Evolutionary conservation across 2,113 vertebrate species (phyloP), one percentile per base, ranked within the genome.

Genomic region (Panthera uncia): DNA sequence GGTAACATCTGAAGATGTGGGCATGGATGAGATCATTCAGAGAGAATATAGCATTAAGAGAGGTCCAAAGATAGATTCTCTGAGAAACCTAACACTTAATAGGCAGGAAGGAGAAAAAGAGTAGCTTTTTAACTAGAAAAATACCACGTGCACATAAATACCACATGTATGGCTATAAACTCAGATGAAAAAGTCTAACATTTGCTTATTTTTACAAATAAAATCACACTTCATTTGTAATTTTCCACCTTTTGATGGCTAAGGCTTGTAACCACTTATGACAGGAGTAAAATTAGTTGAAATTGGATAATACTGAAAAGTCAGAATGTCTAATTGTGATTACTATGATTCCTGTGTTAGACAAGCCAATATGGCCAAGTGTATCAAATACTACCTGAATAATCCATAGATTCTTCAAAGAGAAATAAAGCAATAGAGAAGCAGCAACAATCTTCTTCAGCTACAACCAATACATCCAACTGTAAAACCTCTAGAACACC

Each of bases 171-270:
- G 92, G 36, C 61, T 68, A 25, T 1, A 97, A 45, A 91, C 18
- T 95, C 76, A 91, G 65, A 19, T 63, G 84, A 91, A 63, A 91
- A 71, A 15, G 63, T 25, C 71, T 52, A 71, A 21, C 6, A 95
- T 87, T 76, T 97, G 90, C 52, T 87, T 89, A 94, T 84, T 96
- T 96, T 91, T 96, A 96, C n/a, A 89, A 96, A 85, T 76, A 73
- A 94, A 94, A 78, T 33, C 36, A 96, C 0, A 78, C 11, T 89
- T 92, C 71, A 97, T 29, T 95, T 96, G 65, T 84, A 84, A 94
- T 97, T 96, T 98, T 92, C 31, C 80, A 88, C 83, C 82, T 91
- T 94, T 97, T 94, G 66, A 90, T 92, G 57, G 33, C 25, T 45
- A 50, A 66, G 57, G 15, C 41, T 94, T 78, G 92, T 93, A 95